A percentile compares a stretch with the other conserved stretches of the same genome.
These are phyloP conservation scores for Apis florea DNA, from an alignment of 1,140 invertebrate species.

Conservation along the genomic window DNA sequence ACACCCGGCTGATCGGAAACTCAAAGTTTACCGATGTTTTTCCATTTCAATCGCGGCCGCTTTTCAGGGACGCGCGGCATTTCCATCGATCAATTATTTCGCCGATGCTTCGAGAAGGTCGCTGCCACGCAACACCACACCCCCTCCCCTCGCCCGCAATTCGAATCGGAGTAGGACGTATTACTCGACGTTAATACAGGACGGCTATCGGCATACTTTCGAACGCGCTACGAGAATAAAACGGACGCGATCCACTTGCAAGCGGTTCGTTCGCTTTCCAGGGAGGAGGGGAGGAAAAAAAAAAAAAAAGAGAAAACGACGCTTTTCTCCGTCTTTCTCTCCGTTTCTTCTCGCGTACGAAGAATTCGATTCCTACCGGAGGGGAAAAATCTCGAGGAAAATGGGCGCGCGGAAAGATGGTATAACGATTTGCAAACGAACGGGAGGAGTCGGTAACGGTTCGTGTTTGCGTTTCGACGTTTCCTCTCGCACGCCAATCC, in stretches of 20 bases:
- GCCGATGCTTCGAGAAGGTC: conserved; percentile 30
- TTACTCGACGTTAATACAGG: too few species aligned
- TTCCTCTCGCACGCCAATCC: background rate
- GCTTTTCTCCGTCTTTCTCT: too few species aligned
- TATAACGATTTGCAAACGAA: conserved; percentile 52
- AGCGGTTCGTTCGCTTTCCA: too few species aligned
- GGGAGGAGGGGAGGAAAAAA: too few species aligned
- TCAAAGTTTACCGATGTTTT: conserved; percentile 51
- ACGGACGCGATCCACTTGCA: background rate
- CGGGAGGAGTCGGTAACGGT: conserved; percentile 8
- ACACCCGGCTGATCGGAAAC: conserved; percentile 34
- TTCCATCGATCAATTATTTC: conserved; percentile 58
- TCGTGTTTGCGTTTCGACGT: conserved; percentile 11
- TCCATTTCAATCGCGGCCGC: conserved; percentile 42
- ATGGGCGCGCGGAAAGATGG: background rate
- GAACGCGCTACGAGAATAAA: conserved; percentile 39
- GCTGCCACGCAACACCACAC: background rate
- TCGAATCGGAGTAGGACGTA: conserved; percentile 4
- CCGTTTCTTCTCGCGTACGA: too few species aligned
- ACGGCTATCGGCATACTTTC: conserved; percentile 50
- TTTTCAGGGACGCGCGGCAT: conserved; percentile 35
- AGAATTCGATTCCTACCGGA: too few species aligned
- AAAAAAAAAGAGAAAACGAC: too few species aligned
- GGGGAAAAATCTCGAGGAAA: background rate
- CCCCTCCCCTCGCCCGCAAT: background rate